A percentile compares a stretch with the other conserved stretches of the same genome.
Evolutionary conservation across 2,888 invertebrate species (phyloP).

Genomic region (Tortrix viridana): DNA sequence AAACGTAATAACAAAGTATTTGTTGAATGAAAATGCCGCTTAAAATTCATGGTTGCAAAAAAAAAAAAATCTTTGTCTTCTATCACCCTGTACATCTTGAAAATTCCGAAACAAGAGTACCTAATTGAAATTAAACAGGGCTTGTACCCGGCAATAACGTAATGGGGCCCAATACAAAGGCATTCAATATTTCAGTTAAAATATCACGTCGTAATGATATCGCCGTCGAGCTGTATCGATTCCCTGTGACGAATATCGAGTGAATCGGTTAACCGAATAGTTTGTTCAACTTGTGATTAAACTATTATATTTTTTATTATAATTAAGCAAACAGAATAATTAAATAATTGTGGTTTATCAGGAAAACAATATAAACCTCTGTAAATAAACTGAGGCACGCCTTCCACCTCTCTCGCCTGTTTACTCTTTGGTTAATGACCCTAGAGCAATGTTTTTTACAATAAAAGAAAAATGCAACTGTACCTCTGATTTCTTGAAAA

Average conservation of each 20-base stretch:
- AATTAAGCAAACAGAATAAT: not conserved
- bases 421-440: too few relatives aligned
- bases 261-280: slow-evolving; percentile 43
- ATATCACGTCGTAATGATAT: slow-evolving; percentile 63
- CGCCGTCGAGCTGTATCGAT: slow-evolving; percentile 49
- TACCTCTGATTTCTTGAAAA: too few relatives aligned
- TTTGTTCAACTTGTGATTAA: slow-evolving; percentile 41
- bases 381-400: too few relatives aligned
- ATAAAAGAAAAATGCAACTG: too few relatives aligned
- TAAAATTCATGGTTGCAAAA: not conserved
- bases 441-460: too few relatives aligned
- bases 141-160: slow-evolving; percentile 57
- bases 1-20: too few relatives aligned
- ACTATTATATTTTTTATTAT: slow-evolving; percentile 13
- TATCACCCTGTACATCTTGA: slow-evolving; percentile 50
- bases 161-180: slow-evolving; percentile 58
- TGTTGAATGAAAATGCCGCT: too few relatives aligned
- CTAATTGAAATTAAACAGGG: slow-evolving; percentile 72
- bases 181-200: slow-evolving; percentile 51
- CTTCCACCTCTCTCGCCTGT: too few relatives aligned
- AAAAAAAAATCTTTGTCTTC: not conserved
- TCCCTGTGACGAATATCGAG: slow-evolving; percentile 49
- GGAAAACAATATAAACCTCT: too few relatives aligned
- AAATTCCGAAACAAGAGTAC: slow-evolving; percentile 48
- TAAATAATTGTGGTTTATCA: too few relatives aligned